phyloP scores from a whole-genome alignment of 2,888 invertebrate species.

The Eupithecia centaureata region DNA sequence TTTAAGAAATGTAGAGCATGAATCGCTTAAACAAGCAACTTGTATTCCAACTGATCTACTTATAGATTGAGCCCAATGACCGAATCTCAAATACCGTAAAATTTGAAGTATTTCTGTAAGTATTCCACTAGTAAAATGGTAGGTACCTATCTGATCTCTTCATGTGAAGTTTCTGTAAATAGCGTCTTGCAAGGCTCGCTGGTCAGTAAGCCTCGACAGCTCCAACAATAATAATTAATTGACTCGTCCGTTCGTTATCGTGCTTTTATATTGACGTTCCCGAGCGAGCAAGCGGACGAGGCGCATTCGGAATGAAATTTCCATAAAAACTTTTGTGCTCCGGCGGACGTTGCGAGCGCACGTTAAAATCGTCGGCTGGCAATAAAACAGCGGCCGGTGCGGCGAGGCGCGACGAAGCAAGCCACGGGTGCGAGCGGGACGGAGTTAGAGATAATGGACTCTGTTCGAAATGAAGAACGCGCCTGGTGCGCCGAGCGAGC shows the following conservation, averaged over 20 bases:
- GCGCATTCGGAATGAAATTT: slow-evolving; percentile 84
- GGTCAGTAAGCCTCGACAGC: slow-evolving; percentile 76
- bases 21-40: not conserved
- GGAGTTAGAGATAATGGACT: slow-evolving; percentile 80
- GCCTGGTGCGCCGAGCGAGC: slow-evolving; percentile 77
- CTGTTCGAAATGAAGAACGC: slow-evolving; percentile 81
- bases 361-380: slow-evolving; percentile 84
- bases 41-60: not conserved
- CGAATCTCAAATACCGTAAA: not conserved
- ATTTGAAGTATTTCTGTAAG: not conserved
- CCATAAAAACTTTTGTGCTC: slow-evolving; percentile 85
- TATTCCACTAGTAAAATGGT: not conserved
- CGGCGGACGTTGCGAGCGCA: slow-evolving; percentile 84
- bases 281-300: slow-evolving; percentile 79
- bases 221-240: slow-evolving; percentile 84
- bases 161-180: slow-evolving; percentile 50
- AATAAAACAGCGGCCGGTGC: slow-evolving; percentile 84
- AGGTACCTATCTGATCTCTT: slow-evolving; percentile 6
- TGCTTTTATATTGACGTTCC: slow-evolving; percentile 83
- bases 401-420: slow-evolving; percentile 79
- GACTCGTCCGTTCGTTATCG: slow-evolving; percentile 84
- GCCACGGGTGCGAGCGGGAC: slow-evolving; percentile 73
- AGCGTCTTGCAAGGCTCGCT: slow-evolving; percentile 66
- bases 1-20: not conserved
- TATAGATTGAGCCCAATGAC: slow-evolving; percentile 6